A percentile compares a stretch with the other conserved stretches of the same genome.
These are phyloP conservation scores for Cantharis lateralis DNA, from an alignment of 2,888 invertebrate genomes.

Conservation along the genomic window DNA sequence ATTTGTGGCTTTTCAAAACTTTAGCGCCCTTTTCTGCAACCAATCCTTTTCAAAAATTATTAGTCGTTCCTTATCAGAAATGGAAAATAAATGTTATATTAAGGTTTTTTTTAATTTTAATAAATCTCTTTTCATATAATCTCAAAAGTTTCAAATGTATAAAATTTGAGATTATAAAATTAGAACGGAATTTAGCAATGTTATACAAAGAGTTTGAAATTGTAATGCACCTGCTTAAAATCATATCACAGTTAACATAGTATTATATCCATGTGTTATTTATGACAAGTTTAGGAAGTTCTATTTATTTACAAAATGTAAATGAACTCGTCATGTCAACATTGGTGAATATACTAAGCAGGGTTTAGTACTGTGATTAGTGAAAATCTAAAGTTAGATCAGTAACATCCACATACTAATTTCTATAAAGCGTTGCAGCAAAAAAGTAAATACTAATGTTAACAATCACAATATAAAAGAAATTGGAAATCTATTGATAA, in stretches of 20 bases:
- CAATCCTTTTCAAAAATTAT: too few species aligned
- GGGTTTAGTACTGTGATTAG: slow-evolving; percentile 20
- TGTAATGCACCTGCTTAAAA: slow-evolving; percentile 5
- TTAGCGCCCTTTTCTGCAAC: too few species aligned
- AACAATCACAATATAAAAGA: too few species aligned
- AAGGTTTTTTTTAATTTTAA: too few species aligned
- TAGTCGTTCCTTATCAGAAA: too few species aligned
- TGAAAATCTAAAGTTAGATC: slow-evolving; percentile 20
- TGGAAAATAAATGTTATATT: too few species aligned
- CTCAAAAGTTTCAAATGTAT: too few species aligned
- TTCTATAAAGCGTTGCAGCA: background rate
- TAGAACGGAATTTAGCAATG: background rate
- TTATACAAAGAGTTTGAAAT: background rate
- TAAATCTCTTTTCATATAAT: too few species aligned
- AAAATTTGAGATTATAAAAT: background rate
- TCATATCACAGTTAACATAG: slow-evolving; percentile 5
- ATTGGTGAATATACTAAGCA: slow-evolving; percentile 17
- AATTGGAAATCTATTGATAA: too few species aligned
- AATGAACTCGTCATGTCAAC: slow-evolving; percentile 21
- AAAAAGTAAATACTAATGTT: background rate
- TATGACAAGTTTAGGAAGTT: background rate
- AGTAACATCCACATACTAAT: slow-evolving; percentile 8
- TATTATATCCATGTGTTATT: background rate
- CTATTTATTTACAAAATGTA: slow-evolving; percentile 25
- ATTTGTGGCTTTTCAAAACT: too few species aligned